These are phyloP conservation scores for Nothoprocta pentlandii DNA, from an alignment of 2,113 vertebrate species.

Conservation along the genomic window DNA sequence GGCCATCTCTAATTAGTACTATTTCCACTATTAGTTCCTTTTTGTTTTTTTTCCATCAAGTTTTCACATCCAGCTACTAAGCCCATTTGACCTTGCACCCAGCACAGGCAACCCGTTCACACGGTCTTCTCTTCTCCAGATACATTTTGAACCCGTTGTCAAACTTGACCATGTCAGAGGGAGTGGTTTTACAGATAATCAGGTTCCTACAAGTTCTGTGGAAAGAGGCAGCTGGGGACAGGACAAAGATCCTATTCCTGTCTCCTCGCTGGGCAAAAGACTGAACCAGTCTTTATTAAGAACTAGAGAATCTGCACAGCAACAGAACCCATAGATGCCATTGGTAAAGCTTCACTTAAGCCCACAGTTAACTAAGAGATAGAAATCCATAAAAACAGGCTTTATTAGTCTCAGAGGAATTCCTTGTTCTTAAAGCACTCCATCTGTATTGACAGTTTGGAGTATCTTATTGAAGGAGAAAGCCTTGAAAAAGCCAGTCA, in stretches of 20 bases:
- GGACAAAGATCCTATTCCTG: not conserved
- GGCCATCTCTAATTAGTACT: not conserved
- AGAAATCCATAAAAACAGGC: not conserved
- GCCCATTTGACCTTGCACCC: not conserved
- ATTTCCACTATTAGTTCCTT: not conserved
- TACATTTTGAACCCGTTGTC: not conserved
- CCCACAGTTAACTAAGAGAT: not conserved
- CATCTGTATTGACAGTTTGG: not conserved
- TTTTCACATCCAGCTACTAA: not conserved
- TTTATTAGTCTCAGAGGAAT: not conserved
- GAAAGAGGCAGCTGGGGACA: not conserved
- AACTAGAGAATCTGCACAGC: not conserved
- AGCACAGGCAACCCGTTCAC: accelerated
- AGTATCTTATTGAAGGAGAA: not conserved
- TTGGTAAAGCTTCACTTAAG: not conserved
- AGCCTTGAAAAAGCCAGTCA: not conserved
- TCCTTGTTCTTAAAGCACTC: not conserved
- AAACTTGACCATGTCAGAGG: not conserved
- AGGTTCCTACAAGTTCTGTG: not conserved
- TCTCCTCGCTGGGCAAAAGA: not conserved
- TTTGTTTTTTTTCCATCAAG: not conserved
- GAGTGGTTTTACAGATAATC: not conserved
- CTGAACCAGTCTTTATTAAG: not conserved
- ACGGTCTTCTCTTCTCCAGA: not conserved
- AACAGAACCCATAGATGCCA: not conserved